phyloP scores from a whole-genome alignment of 1,140 invertebrate genomes.

The Drosophila repletoides region DNA sequence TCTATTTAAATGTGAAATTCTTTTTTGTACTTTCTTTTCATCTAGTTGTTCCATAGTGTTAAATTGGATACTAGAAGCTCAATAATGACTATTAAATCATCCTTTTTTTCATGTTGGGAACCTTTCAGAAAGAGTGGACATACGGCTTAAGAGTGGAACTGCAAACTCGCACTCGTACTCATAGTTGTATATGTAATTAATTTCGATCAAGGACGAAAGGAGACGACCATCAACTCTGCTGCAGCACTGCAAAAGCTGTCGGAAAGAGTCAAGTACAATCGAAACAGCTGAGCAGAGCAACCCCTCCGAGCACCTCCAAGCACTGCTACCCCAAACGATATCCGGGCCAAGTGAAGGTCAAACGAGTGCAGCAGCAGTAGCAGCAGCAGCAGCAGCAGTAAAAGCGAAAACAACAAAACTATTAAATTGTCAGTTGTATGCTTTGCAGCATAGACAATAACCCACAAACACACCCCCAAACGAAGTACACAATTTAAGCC shows the following conservation, averaged over 20 bases:
- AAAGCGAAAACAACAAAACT: too few species aligned
- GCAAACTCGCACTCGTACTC: background rate
- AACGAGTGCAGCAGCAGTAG: conserved; percentile 55
- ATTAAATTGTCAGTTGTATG: conserved; percentile 48
- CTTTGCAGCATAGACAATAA: conserved; percentile 58
- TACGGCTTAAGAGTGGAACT: background rate
- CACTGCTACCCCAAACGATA: conserved; percentile 17
- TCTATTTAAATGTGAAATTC: too few species aligned
- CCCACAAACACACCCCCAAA: background rate
- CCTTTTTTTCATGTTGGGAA: too few species aligned
- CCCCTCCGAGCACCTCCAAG: background rate
- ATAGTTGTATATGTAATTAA: conserved; percentile 52
- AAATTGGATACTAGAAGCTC: too few species aligned
- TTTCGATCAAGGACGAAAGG: conserved; percentile 58
- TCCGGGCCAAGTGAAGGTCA: conserved; percentile 67
- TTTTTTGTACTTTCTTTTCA: too few species aligned
- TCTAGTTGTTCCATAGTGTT: too few species aligned
- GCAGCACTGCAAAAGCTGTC: conserved; percentile 3
- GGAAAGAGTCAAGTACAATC: conserved; percentile 59
- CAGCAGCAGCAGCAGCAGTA: conserved; percentile 49
- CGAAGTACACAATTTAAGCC: too few species aligned
- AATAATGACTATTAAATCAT: too few species aligned
- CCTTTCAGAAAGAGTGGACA: too few species aligned
- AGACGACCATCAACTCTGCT: conserved; percentile 12
- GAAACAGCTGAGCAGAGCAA: conserved; percentile 45